phyloP scores from a whole-genome alignment of 2,888 invertebrate species.

The Rhagonycha fulva region DNA sequence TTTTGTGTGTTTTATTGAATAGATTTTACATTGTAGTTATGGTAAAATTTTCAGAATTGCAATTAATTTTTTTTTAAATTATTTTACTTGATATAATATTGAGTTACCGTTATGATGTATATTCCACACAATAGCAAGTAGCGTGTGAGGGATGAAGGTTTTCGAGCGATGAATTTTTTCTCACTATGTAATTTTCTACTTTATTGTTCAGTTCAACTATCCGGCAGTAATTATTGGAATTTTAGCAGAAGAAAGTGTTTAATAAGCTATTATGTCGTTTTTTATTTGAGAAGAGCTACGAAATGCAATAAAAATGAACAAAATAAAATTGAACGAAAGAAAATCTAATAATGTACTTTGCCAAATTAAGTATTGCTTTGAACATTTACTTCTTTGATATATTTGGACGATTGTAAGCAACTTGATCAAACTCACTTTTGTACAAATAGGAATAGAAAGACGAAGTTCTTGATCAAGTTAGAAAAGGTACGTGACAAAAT shows the following conservation, averaged over 20 bases:
- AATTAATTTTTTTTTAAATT: background rate
- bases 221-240: background rate
- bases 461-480: slow-evolving; percentile 20
- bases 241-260: background rate
- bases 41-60: background rate
- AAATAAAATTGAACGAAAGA: background rate
- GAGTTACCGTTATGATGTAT: background rate
- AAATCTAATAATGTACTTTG: slow-evolving; percentile 3
- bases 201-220: background rate
- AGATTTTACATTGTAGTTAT: background rate
- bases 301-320: background rate
- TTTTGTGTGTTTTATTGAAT: background rate
- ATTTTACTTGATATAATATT: background rate
- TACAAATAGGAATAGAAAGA: slow-evolving; percentile 20
- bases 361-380: background rate
- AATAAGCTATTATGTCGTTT: background rate
- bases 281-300: background rate
- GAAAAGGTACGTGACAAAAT: slow-evolving; percentile 24
- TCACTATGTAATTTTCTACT: background rate
- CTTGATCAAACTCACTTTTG: slow-evolving; percentile 17
- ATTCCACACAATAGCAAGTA: background rate
- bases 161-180: background rate
- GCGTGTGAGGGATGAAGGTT: background rate
- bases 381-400: slow-evolving; percentile 9
- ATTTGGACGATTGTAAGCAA: slow-evolving; percentile 16